A percentile compares a stretch with the other conserved stretches of the same genome.
Conservation (phyloP, 2,113 vertebrate species). For the Campylomormyrus numenius region DNA sequence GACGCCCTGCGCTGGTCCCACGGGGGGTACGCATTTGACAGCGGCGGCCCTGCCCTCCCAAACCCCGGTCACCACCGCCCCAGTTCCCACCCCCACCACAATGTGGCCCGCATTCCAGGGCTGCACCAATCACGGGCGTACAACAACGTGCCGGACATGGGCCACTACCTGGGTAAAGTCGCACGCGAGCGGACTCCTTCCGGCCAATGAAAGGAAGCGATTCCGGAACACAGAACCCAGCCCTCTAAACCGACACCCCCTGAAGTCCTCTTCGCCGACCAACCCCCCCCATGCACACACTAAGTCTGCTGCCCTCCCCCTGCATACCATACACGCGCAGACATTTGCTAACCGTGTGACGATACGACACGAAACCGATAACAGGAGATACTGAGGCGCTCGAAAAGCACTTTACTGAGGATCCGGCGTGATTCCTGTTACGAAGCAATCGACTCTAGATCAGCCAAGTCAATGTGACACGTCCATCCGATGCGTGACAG, state of each 20-base stretch:
- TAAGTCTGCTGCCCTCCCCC: neutral
- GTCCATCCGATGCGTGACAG: neutral
- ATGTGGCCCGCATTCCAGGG: conserved; percentile 48
- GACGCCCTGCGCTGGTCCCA: conserved; percentile 73
- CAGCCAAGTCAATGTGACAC: neutral
- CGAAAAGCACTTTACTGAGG: neutral
- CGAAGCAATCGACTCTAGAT: neutral
- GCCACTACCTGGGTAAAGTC: conserved; percentile 73
- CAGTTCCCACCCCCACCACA: conserved; percentile 43
- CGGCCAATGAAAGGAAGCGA: conserved; percentile 56
- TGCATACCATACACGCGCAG: neutral
- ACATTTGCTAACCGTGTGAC: neutral
- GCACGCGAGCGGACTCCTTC: conserved; percentile 78
- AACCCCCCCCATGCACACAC: neutral
- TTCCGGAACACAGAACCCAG: neutral
- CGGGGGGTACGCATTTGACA: conserved; percentile 78
- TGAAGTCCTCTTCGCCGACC: neutral
- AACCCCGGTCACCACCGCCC: conserved; percentile 45
- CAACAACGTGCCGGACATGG: conserved; percentile 75
- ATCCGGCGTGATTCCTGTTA: neutral
- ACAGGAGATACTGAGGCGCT: neutral
- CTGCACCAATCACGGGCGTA: conserved; percentile 54
- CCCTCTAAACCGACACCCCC: neutral
- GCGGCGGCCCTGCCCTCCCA: conserved; percentile 54
- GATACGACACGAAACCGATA: neutral